phyloP scores from a whole-genome alignment of 2,888 invertebrate species.

The Panzeria rudis region DNA sequence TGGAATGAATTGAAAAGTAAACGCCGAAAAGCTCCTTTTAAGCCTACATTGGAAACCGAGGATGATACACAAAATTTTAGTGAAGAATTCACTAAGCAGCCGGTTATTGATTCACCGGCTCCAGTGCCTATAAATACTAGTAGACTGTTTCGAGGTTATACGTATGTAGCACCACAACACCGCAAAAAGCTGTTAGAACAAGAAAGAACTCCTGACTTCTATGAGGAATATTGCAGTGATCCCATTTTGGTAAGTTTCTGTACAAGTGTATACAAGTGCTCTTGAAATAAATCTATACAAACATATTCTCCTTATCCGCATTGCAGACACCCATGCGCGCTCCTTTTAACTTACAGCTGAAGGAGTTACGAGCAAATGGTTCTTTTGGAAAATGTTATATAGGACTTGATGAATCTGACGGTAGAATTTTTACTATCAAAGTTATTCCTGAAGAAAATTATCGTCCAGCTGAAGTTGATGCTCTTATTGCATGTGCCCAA shows the following conservation, averaged over 20 bases:
- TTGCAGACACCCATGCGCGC: conserved; percentile 77
- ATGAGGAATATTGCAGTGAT: conserved; percentile 78
- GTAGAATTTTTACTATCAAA: conserved; percentile 74
- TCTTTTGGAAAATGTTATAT: conserved; percentile 79
- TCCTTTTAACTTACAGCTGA: conserved; percentile 77
- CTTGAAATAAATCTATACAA: background rate
- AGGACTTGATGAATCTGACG: conserved; percentile 75
- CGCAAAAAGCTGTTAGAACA: conserved; percentile 66
- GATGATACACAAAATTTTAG: conserved; percentile 98
- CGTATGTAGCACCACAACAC: conserved; percentile 93
- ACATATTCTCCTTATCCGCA: background rate
- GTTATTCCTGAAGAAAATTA: conserved; percentile 79
- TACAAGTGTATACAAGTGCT: background rate
- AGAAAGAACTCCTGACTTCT: conserved; percentile 68
- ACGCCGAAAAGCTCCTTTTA: conserved; percentile 93
- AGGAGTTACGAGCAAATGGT: conserved; percentile 75
- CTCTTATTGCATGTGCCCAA: conserved; percentile 93
- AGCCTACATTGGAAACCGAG: conserved; percentile 93
- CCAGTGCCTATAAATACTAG: conserved; percentile 93
- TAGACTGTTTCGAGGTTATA: conserved; percentile 95
- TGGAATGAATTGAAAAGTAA: conserved; percentile 93
- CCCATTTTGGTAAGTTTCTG: conserved; percentile 76
- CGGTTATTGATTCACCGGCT: conserved; percentile 95
- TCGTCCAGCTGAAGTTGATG: conserved; percentile 87
- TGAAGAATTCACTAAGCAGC: conserved; percentile 97